A percentile compares a stretch with the other conserved stretches of the same genome.
These are phyloP conservation scores for Guaruba guarouba DNA, from an alignment of 2,113 vertebrate species.

Conservation along the genomic window DNA sequence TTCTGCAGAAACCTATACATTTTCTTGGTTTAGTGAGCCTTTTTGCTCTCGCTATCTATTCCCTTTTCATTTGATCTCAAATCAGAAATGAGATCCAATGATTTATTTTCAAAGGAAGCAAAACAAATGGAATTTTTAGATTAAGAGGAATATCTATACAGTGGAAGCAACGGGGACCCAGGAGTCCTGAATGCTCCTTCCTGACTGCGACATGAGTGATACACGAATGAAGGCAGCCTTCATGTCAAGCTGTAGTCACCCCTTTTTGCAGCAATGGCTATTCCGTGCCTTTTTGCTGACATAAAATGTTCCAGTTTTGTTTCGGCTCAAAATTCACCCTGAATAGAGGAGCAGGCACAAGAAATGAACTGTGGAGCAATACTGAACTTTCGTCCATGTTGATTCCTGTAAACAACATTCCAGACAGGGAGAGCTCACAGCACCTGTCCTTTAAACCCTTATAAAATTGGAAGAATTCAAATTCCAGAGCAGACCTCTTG, in stretches of 20 bases:
- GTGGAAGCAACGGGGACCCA: background rate
- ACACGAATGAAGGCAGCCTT: background rate
- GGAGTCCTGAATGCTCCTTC: background rate
- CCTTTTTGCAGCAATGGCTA: background rate
- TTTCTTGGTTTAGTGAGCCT: constrained; percentile 1
- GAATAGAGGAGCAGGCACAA: background rate
- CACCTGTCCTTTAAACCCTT: background rate
- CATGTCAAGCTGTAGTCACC: background rate
- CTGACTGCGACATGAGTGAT: background rate
- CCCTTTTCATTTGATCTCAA: constrained; percentile 15
- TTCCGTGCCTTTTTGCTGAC: background rate
- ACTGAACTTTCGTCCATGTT: background rate
- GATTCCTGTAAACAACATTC: background rate
- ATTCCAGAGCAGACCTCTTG: background rate
- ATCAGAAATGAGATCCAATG: background rate
- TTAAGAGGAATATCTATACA: background rate
- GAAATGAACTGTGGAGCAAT: background rate
- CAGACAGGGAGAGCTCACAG: background rate
- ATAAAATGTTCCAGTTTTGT: background rate
- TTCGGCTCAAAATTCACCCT: background rate
- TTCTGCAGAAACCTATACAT: constrained; percentile 11
- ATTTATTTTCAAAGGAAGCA: constrained; percentile 12
- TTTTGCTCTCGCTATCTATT: background rate
- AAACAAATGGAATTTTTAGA: constrained; percentile 31
- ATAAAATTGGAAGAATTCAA: background rate